These are phyloP conservation scores for Melanostoma mellinum DNA, from an alignment of 2,888 invertebrate species.

Conservation along the genomic window DNA sequence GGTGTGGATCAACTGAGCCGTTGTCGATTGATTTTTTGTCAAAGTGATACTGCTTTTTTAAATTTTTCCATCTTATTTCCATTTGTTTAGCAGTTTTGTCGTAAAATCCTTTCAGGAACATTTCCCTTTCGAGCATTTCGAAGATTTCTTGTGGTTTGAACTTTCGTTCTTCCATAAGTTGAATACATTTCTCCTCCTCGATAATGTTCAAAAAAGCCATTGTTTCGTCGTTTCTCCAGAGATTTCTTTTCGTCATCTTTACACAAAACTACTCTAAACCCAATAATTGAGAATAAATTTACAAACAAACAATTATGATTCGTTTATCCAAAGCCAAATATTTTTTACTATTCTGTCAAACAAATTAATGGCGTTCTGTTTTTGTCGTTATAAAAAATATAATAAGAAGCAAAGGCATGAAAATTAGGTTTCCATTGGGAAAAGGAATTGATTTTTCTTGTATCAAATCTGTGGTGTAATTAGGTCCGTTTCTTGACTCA, in stretches of 20 bases:
- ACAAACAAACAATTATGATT: neutral
- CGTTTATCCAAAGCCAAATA: too few species aligned
- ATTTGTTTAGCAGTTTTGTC: conserved; percentile 18
- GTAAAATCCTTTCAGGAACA: conserved; percentile 9
- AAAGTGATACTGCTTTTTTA: neutral
- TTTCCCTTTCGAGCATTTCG: conserved; percentile 1
- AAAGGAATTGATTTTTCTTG: too few species aligned
- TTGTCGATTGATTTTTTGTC: neutral
- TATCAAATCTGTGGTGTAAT: too few species aligned
- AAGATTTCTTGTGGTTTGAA: neutral
- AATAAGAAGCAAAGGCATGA: too few species aligned
- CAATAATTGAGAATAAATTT: neutral
- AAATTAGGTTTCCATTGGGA: too few species aligned
- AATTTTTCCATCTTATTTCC: conserved; percentile 17
- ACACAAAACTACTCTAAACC: neutral
- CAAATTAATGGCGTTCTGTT: too few species aligned
- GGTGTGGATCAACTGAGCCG: neutral
- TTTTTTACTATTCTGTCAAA: too few species aligned
- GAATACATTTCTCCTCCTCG: neutral
- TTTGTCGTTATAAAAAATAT: too few species aligned
- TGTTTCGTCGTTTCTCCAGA: conserved; percentile 12
- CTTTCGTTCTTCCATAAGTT: conserved; percentile 8
- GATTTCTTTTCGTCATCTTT: conserved; percentile 15
- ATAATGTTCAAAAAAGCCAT: neutral
- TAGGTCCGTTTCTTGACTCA: too few species aligned